These are phyloP conservation scores for Tethya wilhelma DNA, from an alignment of 37 sponge, comb jelly and placozoan genomes.

Conservation along the genomic window DNA sequence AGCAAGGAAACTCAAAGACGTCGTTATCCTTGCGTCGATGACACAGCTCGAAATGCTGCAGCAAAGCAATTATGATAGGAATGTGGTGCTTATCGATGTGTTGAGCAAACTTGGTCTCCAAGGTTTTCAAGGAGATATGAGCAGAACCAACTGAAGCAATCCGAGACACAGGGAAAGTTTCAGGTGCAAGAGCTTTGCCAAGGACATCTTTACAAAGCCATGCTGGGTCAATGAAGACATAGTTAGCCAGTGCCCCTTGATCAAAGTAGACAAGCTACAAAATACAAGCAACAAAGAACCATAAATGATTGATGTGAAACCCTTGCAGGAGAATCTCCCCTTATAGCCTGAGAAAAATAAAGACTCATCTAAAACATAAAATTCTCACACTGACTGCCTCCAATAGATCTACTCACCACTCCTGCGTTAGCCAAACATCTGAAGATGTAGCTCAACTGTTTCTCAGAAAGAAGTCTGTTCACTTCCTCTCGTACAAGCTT, in stretches of 20 bases:
- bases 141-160: conserved; percentile 31
- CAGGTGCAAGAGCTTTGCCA: conserved; percentile 75
- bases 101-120: conserved; percentile 25
- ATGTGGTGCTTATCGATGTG: conserved; percentile 37
- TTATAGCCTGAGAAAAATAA: too few species aligned
- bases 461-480: conserved; percentile 70
- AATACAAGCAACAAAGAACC: background rate
- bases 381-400: too few species aligned
- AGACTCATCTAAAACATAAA: background rate
- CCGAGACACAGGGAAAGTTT: conserved; percentile 33
- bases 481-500: conserved; percentile 50
- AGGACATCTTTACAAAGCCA: conserved; percentile 82
- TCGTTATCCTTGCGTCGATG: conserved; percentile 19
- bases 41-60: conserved; percentile 74
- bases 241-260: conserved; percentile 44
- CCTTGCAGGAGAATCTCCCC: background rate
- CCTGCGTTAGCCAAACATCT: conserved; percentile 69
- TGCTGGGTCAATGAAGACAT: conserved; percentile 70
- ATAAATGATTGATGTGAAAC: too few species aligned
- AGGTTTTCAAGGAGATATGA: conserved; percentile 36
- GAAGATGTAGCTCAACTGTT: conserved; percentile 62
- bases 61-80: conserved; percentile 45
- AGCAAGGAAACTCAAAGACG: conserved; percentile 55
- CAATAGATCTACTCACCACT: conserved; percentile 47
- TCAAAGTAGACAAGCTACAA: conserved; percentile 72